A percentile compares a stretch with the other conserved stretches of the same genome.
Evolutionary conservation across 30 jellyfish, hydroid and myxozoan genomes (phyloP).

Genomic region (Nemopilema nomurai): DNA sequence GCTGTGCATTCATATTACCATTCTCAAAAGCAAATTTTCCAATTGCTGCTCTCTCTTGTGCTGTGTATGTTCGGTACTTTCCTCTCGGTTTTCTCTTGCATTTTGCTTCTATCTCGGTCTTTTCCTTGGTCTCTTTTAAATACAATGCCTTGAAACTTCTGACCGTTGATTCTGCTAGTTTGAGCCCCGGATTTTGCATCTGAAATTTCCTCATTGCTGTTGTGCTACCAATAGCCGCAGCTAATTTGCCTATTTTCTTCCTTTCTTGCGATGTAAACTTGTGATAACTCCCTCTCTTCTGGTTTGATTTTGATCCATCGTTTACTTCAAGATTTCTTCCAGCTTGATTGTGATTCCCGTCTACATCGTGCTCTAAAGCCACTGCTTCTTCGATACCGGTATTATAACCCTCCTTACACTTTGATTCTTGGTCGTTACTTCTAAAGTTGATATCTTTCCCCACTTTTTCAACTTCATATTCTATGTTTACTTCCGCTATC

Average conservation of each 20-base stretch:
- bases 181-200: constrained; percentile 18
- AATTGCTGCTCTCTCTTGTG: constrained; percentile 40
- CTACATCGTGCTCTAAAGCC: not conserved
- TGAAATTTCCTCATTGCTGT: constrained; percentile 23
- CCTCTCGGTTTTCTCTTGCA: constrained; percentile 27
- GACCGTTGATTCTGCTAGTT: constrained; percentile 50
- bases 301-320: not conserved
- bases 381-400: no score
- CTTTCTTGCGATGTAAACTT: constrained; percentile 41
- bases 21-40: constrained; percentile 51
- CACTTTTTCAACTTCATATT: not conserved
- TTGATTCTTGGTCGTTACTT: not conserved
- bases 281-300: constrained; percentile 41
- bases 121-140: not conserved
- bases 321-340: not conserved
- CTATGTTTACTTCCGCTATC: not conserved
- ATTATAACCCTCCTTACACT: not conserved
- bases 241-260: constrained; percentile 40
- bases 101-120: constrained; percentile 7
- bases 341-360: not conserved
- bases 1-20: constrained; percentile 54
- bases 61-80: constrained; percentile 47
- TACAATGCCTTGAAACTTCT: constrained; percentile 44
- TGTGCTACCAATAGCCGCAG: constrained; percentile 36
- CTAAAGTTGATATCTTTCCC: no score